Percentiles rank a stretch among this genome's conserved stretches.
Conservation (phyloP, 2,888 invertebrate species). For the Amblyjoppa proteus region DNA sequence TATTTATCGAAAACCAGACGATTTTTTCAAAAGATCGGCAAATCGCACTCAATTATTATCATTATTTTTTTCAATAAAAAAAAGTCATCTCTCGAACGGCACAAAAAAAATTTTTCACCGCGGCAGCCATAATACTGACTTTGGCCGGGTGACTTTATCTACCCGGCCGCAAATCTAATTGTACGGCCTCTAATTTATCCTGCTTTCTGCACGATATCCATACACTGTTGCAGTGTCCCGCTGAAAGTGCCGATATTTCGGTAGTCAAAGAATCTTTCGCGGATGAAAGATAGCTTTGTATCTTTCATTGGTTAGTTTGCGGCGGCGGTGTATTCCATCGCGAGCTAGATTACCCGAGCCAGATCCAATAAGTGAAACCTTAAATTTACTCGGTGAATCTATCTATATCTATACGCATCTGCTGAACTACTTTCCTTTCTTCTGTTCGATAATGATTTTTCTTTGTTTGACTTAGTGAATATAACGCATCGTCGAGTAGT, state of each 20-base stretch:
- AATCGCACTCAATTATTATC: neutral
- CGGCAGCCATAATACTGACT: neutral
- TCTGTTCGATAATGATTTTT: slow-evolving; percentile 36
- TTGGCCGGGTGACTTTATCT: neutral
- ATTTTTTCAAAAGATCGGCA: neutral
- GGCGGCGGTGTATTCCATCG: slow-evolving; percentile 15
- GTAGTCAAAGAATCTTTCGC: neutral
- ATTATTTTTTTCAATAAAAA: neutral
- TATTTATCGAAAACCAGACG: neutral
- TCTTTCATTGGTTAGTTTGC: slow-evolving; percentile 28
- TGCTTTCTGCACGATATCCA: neutral
- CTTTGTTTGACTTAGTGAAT: neutral
- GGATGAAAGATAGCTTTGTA: slow-evolving; percentile 19
- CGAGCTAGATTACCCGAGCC: slow-evolving; percentile 48
- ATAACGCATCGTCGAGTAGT: slow-evolving; percentile 9
- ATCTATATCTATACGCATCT: slow-evolving; percentile 64
- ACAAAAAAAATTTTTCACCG: neutral
- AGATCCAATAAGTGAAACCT: slow-evolving; percentile 80
- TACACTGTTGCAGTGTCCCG: neutral
- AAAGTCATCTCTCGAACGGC: neutral
- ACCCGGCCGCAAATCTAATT: neutral
- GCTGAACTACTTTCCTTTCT: slow-evolving; percentile 70
- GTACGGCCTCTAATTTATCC: neutral
- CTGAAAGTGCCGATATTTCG: neutral
- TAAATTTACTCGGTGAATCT: slow-evolving; percentile 75